These are phyloP conservation scores for Drosophila yakuba DNA, from an alignment of 1,140 invertebrate genomes.

Conservation along the genomic window DNA sequence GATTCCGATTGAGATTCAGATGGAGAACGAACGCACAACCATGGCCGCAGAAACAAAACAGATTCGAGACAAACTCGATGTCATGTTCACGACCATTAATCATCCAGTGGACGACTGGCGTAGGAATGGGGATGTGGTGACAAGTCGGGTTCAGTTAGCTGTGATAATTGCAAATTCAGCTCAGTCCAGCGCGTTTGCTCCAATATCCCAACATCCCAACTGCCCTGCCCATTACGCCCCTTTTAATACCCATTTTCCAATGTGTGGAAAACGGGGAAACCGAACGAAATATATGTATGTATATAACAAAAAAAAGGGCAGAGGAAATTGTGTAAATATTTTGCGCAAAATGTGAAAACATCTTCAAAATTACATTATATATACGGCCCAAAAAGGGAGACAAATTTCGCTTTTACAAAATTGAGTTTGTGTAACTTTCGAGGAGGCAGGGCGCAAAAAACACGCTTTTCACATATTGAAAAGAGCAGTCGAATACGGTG, in stretches of 20 bases:
- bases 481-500: conserved; percentile 6
- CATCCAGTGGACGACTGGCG: conserved; percentile 12
- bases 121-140: conserved; percentile 1
- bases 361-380: conserved; percentile 39
- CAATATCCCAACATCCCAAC: not conserved
- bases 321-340: conserved; percentile 37
- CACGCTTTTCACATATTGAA: conserved; percentile 8
- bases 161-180: conserved; percentile 29
- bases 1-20: conserved; percentile 26
- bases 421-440: conserved; percentile 71
- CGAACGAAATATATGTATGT: not conserved
- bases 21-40: not conserved
- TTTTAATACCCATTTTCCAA: conserved; percentile 11
- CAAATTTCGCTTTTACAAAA: conserved; percentile 50
- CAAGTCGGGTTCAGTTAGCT: conserved; percentile 18
- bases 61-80: conserved; percentile 27
- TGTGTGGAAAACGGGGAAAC: conserved; percentile 5
- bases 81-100: conserved; percentile 57
- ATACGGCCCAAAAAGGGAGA: conserved; percentile 11
- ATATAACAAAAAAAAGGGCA: not conserved
- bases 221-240: not conserved
- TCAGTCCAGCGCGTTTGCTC: not conserved
- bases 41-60: conserved; percentile 8
- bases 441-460: not conserved
- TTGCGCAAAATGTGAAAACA: conserved; percentile 34